Conservation (phyloP, 2,797 vertebrate genomes). For the Setipinna tenuifilis region DNA sequence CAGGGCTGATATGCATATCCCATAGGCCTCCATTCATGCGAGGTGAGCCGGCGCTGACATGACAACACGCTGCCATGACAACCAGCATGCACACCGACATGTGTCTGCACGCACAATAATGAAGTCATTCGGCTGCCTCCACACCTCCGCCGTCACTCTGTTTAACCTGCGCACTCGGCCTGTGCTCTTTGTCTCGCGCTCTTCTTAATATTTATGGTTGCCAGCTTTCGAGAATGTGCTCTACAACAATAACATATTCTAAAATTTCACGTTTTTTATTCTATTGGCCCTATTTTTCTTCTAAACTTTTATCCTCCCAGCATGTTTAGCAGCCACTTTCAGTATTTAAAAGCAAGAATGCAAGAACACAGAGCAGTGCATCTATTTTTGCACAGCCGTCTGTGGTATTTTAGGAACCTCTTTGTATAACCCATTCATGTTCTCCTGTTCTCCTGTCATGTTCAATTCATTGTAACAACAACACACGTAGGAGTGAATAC, state of each 20-base stretch:
- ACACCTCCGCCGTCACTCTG: background rate
- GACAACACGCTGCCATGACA: constrained; percentile 75
- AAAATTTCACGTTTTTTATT: constrained; percentile 48
- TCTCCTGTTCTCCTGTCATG: background rate
- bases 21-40: constrained; percentile 72
- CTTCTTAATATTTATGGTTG: background rate
- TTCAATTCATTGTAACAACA: background rate
- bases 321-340: background rate
- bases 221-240: too few species aligned
- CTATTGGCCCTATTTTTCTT: background rate
- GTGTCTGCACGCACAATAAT: constrained; percentile 65
- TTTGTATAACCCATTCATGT: background rate
- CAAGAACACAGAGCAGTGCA: background rate
- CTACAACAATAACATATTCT: too few species aligned
- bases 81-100: constrained; percentile 65
- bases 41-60: constrained; percentile 72
- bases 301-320: too few species aligned
- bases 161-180: background rate
- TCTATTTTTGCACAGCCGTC: background rate
- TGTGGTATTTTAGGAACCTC: background rate
- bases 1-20: constrained; percentile 58
- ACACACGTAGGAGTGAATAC: background rate
- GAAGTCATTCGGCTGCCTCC: constrained; percentile 48
- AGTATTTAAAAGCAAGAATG: background rate
- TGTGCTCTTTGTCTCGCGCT: background rate